Evolutionary conservation across 2,797 vertebrate genomes (phyloP).

Genomic region (Pelodytes ibericus): DNA sequence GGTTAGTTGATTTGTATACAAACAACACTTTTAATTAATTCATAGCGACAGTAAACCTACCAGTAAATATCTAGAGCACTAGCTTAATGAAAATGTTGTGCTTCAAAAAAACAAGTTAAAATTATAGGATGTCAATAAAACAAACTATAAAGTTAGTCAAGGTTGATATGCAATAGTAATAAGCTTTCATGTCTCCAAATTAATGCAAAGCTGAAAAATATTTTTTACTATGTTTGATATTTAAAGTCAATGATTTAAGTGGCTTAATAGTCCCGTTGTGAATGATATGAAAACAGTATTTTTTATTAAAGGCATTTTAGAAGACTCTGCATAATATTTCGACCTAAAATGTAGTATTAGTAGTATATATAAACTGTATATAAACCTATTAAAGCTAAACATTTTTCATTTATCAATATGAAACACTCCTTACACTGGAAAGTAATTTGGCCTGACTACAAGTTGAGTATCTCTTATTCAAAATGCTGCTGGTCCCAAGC

Average conservation of each 20-base stretch:
- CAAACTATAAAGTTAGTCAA: not conserved
- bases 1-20: not conserved
- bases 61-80: not conserved
- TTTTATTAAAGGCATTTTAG: constrained; percentile 3
- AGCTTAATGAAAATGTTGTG: not conserved
- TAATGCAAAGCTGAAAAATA: too few species aligned
- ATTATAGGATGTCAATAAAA: not conserved
- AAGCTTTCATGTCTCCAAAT: not conserved
- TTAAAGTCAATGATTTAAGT: not conserved
- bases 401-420: not conserved
- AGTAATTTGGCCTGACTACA: too few species aligned
- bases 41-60: not conserved
- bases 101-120: not conserved
- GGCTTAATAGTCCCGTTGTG: not conserved
- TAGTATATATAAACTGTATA: not conserved
- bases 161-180: not conserved
- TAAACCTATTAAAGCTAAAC: not conserved
- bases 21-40: not conserved
- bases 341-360: not conserved
- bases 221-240: not conserved
- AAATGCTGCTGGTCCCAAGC: too few species aligned
- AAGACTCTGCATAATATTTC: not conserved
- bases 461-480: too few species aligned
- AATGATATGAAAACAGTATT: not conserved
- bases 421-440: too few species aligned